Conservation (phyloP, 2,888 invertebrate species). For the Caenorhabditis sinica region DNA sequence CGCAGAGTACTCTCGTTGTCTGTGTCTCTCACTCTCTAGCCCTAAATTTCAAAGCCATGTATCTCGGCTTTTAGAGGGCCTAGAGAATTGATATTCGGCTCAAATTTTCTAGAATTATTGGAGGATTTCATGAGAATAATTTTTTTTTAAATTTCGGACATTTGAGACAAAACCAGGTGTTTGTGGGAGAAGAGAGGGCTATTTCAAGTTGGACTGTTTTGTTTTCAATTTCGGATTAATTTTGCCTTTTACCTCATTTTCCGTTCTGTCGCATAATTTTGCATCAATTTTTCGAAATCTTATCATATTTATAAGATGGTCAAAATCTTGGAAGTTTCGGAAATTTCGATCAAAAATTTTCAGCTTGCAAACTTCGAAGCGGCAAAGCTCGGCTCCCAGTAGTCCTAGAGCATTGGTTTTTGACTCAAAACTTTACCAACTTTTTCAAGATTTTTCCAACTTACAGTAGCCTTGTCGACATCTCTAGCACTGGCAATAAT, state of each 20-base stretch:
- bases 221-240: no score
- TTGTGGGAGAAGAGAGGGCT: no score
- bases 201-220: no score
- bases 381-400: neutral
- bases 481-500: slow-evolving; percentile 92
- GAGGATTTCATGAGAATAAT: neutral
- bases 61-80: neutral
- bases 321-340: no score
- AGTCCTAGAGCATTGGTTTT: neutral
- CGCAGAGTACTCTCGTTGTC: no score
- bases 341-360: no score
- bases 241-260: no score
- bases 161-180: no score
- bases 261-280: no score
- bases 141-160: no score
- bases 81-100: neutral
- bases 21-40: neutral
- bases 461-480: slow-evolving; percentile 85
- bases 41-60: neutral
- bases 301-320: no score
- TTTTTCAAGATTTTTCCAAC: neutral
- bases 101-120: neutral
- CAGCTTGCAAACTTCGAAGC: neutral
- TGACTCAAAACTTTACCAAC: neutral
- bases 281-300: no score